Percentiles rank a stretch among this genome's conserved stretches.
Conservation (phyloP, 2,113 vertebrate species). For the Myxocyprinus asiaticus region DNA sequence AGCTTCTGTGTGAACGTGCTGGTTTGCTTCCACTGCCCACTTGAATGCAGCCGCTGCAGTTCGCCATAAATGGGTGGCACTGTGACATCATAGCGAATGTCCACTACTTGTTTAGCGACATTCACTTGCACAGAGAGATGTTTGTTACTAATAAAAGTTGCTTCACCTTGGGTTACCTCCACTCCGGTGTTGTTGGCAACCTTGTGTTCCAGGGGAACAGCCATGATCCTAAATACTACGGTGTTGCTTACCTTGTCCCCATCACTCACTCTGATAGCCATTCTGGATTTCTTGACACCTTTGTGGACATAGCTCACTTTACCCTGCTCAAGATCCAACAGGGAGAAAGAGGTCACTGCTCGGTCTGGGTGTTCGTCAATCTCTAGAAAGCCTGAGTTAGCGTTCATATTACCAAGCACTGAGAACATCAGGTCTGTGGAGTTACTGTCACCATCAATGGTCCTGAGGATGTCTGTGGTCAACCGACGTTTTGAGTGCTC, state of each 20-base stretch:
- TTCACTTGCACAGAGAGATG: slow-evolving; percentile 82
- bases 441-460: slow-evolving; percentile 79
- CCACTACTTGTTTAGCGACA: slow-evolving; percentile 65
- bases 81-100: slow-evolving; percentile 75
- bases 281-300: slow-evolving; percentile 74
- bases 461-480: slow-evolving; percentile 71
- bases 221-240: slow-evolving; percentile 79
- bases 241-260: slow-evolving; percentile 85
- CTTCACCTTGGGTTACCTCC: slow-evolving; percentile 75
- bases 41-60: slow-evolving; percentile 75
- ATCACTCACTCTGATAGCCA: slow-evolving; percentile 84
- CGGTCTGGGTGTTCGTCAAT: slow-evolving; percentile 66
- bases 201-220: slow-evolving; percentile 77
- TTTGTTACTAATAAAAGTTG: slow-evolving; percentile 68
- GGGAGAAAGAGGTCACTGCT: slow-evolving; percentile 75
- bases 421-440: slow-evolving; percentile 73
- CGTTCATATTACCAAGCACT: slow-evolving; percentile 77
- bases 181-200: slow-evolving; percentile 78
- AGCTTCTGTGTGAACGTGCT: slow-evolving; percentile 78
- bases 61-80: slow-evolving; percentile 77
- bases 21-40: slow-evolving; percentile 76
- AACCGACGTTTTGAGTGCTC: slow-evolving; percentile 81
- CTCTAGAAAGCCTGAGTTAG: slow-evolving; percentile 82
- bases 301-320: slow-evolving; percentile 82
- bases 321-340: slow-evolving; percentile 76